Evolutionary conservation across 2,113 vertebrate genomes (phyloP), one percentile per base, ranked within the genome.

Genomic region (Serinus canaria): DNA sequence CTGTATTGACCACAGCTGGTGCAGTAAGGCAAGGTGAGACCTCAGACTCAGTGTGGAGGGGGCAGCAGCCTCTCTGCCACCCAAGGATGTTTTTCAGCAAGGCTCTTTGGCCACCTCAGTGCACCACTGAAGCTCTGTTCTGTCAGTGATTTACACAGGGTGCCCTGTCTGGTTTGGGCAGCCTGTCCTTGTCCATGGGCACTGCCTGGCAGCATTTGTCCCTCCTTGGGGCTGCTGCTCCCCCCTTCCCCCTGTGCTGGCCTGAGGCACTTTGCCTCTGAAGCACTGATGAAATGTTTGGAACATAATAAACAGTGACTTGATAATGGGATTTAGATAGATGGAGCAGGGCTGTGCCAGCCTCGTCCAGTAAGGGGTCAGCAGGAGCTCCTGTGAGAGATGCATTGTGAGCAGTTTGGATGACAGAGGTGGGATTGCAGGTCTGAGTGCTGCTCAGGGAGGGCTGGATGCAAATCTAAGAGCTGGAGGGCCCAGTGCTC

Each of bases 41-140:
- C 11, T 1, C 70, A 83, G 18, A 58, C 68, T 75, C 79, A 46
- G 82, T 8, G 0, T n/a, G 78, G 33, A 14, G 19, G 24, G 59
- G 16, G 53, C 67, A 13, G 91, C 63, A 95, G 47, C 75, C 74
- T 85, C 83, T 92, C 60, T 89, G 10, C 72, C 60, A 15, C 89
- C 83, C 0, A 1, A n/a, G 91, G 69, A 33, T 4, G 0, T 47
- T 52, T 74, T 49, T 73, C 20, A 30, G 17, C 27, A 30, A 55
- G 52, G 60, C 60, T 66, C 64, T 82, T 74, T 72, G 60, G 13
- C 30, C 39, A 20, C 68, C 89, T 83, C 80, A 11, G 8, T 22
- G 3, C 33, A 3, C 11, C 47, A 3, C 53, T 15, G 55, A 4
- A 37, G 8, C 78, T 50, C 44, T 11, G 0, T 27, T 53, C 73